Conservation (phyloP, 2,888 invertebrate species). For the Drosophila anomalata region DNA sequence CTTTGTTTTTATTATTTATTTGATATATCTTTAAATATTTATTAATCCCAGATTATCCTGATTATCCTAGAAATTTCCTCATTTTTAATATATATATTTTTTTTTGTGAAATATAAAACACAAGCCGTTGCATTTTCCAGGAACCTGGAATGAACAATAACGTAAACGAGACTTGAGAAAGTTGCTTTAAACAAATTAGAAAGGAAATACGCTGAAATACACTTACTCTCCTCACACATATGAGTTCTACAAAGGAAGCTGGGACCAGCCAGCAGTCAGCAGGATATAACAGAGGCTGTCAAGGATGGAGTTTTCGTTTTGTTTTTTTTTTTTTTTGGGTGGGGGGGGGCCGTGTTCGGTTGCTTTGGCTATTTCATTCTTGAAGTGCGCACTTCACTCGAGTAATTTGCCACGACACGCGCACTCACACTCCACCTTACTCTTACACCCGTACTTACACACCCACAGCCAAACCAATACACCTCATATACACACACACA, state of each 20-base stretch:
- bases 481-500: background rate
- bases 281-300: slow-evolving; percentile 32
- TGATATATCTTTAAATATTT: too few relatives aligned
- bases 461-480: background rate
- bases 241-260: slow-evolving; percentile 8
- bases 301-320: slow-evolving; percentile 36
- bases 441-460: slow-evolving; percentile 4
- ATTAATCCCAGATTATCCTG: too few relatives aligned
- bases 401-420: slow-evolving; percentile 68
- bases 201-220: slow-evolving; percentile 39
- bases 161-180: slow-evolving; percentile 49
- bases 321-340: slow-evolving; percentile 13
- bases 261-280: slow-evolving; percentile 2
- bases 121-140: slow-evolving; percentile 39
- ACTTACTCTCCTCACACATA: background rate
- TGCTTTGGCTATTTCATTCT: slow-evolving; percentile 66
- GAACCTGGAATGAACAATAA: slow-evolving; percentile 39
- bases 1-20: too few relatives aligned
- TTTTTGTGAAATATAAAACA: slow-evolving; percentile 14
- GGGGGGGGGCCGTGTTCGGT: slow-evolving; percentile 32
- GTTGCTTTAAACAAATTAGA: slow-evolving; percentile 62
- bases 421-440: slow-evolving; percentile 35
- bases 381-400: slow-evolving; percentile 72
- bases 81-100: slow-evolving; percentile 1
- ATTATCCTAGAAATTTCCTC: too few relatives aligned